Percentiles rank a stretch among this genome's conserved stretches.
These are phyloP conservation scores for Gymnothorax javanicus DNA, from an alignment of 2,797 vertebrate genomes.

Conservation along the genomic window DNA sequence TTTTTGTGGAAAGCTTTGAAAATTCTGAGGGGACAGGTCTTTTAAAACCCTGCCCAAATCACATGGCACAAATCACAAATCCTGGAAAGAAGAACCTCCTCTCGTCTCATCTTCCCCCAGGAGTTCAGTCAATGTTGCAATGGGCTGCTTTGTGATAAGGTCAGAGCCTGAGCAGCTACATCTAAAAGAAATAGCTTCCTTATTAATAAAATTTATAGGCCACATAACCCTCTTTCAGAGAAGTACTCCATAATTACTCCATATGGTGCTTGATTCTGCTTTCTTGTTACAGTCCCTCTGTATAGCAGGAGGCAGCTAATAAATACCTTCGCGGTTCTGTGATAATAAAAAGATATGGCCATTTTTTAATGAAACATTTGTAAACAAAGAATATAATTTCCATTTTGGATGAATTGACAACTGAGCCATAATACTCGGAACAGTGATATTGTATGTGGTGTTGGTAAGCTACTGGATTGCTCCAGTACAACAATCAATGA, in stretches of 20 bases:
- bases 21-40: not conserved
- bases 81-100: constrained; percentile 29
- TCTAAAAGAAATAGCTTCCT: constrained; percentile 70
- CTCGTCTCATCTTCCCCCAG: constrained; percentile 46
- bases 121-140: constrained; percentile 53
- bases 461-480: not conserved
- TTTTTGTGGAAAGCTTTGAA: not conserved
- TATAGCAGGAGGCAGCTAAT: constrained; percentile 69
- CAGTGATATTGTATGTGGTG: not conserved
- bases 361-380: constrained; percentile 67
- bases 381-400: not conserved
- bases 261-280: constrained; percentile 65
- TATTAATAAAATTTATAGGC: constrained; percentile 76
- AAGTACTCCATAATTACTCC: constrained; percentile 66
- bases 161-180: constrained; percentile 56
- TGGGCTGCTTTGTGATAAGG: constrained; percentile 60
- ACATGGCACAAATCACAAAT: constrained; percentile 21
- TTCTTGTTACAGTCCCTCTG: constrained; percentile 67
- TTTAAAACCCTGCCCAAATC: not conserved
- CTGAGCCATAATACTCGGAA: not conserved
- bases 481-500: not conserved
- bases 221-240: constrained; percentile 59
- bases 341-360: constrained; percentile 65
- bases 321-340: constrained; percentile 64
- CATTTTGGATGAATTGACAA: constrained; percentile 12